Percentiles rank a stretch among this genome's conserved stretches.
Conservation (phyloP, 2,888 invertebrate species). For the Platycnemis pennipes region DNA sequence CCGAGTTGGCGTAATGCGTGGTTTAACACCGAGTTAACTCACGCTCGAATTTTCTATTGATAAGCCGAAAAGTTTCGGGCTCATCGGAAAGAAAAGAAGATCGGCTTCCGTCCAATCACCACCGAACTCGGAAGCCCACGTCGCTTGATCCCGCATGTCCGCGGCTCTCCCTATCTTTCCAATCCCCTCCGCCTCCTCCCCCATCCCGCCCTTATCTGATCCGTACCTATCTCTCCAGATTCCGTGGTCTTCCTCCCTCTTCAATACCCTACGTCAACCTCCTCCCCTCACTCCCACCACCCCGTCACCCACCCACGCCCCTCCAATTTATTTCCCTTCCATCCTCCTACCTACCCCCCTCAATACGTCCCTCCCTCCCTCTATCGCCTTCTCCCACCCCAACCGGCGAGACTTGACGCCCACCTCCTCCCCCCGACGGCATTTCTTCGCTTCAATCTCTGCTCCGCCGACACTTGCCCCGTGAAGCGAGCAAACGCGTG, state of each 20-base stretch:
- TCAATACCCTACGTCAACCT: too few species aligned
- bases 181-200: background rate
- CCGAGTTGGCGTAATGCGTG: background rate
- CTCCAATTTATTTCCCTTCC: background rate
- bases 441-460: background rate
- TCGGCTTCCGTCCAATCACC: background rate
- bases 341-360: background rate
- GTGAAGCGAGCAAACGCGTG: too few species aligned
- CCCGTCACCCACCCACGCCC: background rate
- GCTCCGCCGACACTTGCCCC: background rate
- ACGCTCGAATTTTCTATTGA: background rate
- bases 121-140: background rate
- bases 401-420: background rate
- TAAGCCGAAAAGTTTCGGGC: too few species aligned
- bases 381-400: background rate
- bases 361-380: background rate
- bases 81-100: background rate
- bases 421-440: background rate
- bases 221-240: background rate
- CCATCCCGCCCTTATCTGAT: background rate
- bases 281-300: background rate
- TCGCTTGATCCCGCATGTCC: constrained; percentile 15
- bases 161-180: background rate
- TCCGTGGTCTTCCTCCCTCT: background rate
- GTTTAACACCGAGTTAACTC: background rate